phyloP scores from a whole-genome alignment of 2,113 vertebrate species.

The Motacilla alba region DNA sequence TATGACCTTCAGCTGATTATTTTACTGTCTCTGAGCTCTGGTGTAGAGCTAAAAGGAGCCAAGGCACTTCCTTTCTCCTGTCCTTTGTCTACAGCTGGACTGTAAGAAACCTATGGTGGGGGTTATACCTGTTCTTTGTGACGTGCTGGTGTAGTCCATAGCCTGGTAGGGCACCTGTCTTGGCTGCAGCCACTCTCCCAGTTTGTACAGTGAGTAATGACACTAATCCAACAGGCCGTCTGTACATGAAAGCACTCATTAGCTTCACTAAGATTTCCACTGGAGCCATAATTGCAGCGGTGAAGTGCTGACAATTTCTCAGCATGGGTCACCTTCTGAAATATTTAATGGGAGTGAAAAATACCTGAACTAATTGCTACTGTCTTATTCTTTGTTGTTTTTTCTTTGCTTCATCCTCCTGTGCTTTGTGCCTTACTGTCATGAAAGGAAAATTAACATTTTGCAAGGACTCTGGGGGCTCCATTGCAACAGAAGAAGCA shows the following conservation, averaged over 20 bases:
- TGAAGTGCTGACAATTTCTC: slow-evolving; percentile 45
- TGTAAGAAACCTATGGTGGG: neutral
- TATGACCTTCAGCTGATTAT: neutral
- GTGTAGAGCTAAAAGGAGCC: neutral
- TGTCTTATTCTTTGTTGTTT: slow-evolving; percentile 25
- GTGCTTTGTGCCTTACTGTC: neutral
- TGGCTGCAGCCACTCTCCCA: neutral
- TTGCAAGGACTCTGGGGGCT: neutral
- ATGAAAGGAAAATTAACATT: neutral
- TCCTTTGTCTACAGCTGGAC: neutral
- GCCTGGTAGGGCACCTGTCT: neutral
- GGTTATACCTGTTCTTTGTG: neutral
- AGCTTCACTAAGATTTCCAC: slow-evolving; percentile 42
- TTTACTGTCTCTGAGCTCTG: neutral
- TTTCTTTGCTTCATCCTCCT: neutral
- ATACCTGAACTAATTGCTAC: slow-evolving; percentile 37
- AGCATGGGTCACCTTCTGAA: slow-evolving; percentile 43
- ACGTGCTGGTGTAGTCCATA: neutral
- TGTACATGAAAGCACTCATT: slow-evolving; percentile 42
- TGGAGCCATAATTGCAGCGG: neutral
- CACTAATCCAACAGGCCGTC: slow-evolving; percentile 10
- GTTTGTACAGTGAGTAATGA: slow-evolving; percentile 6
- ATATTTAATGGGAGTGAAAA: slow-evolving; percentile 25
- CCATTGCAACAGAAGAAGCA: neutral
- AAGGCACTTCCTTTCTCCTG: neutral